A percentile compares a stretch with the other conserved stretches of the same genome.
Evolutionary conservation across 2,888 invertebrate genomes (phyloP).

Genomic region (Caenorhabditis becei): DNA sequence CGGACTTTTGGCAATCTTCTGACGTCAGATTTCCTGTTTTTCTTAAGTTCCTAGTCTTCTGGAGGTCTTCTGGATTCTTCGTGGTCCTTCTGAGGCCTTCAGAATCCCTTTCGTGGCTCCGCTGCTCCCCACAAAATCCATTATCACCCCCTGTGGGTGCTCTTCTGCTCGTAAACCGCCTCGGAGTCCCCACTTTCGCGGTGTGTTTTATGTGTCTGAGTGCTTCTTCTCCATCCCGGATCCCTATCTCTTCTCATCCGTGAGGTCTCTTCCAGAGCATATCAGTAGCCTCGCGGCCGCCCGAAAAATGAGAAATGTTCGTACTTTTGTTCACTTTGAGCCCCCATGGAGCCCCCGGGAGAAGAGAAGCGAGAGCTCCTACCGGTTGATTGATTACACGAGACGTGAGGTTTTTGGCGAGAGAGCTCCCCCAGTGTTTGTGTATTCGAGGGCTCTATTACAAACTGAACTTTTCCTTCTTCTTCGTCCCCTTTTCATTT

Average conservation of each 20-base stretch:
- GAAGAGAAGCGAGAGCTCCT: not conserved
- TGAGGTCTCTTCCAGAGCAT: conserved; percentile 7
- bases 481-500: not conserved
- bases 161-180: not conserved
- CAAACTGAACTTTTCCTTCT: conserved; percentile 9
- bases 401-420: conserved; percentile 1
- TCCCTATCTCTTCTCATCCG: conserved; percentile 7
- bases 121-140: too few species aligned
- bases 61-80: too few species aligned
- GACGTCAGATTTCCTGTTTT: too few species aligned
- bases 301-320: conserved; percentile 50
- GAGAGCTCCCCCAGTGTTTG: not conserved
- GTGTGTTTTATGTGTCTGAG: conserved; percentile 43
- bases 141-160: too few species aligned
- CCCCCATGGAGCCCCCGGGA: not conserved
- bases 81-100: too few species aligned
- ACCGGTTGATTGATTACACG: conserved; percentile 39
- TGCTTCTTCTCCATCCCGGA: conserved; percentile 10
- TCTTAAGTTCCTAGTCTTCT: too few species aligned
- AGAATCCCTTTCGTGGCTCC: too few species aligned
- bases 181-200: conserved; percentile 11
- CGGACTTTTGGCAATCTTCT: too few species aligned
- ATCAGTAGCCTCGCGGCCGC: conserved; percentile 10
- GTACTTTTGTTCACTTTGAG: conserved; percentile 21
- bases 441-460: conserved; percentile 19